Percentiles rank a stretch among this genome's conserved stretches.
These are phyloP conservation scores for Catocala nupta DNA, from an alignment of 2,888 invertebrate genomes.

Conservation along the genomic window DNA sequence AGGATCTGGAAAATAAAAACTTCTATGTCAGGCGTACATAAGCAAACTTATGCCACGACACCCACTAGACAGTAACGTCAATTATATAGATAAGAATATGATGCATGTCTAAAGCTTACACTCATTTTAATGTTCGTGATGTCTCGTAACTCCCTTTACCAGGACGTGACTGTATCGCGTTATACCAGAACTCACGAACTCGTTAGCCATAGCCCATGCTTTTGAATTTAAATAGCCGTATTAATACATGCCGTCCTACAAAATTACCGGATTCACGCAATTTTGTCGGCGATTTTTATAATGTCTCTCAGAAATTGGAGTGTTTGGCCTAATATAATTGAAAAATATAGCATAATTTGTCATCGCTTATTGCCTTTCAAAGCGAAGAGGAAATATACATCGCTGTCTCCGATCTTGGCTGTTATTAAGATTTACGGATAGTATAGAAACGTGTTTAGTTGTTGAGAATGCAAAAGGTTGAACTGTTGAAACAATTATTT, in stretches of 20 bases:
- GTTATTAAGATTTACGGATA: neutral
- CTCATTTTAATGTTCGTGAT: conserved; percentile 13
- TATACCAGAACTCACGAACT: conserved; percentile 29
- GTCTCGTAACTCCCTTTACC: conserved; percentile 3
- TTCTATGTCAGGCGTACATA: too few species aligned
- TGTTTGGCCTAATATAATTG: conserved; percentile 6
- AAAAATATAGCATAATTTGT: conserved; percentile 26
- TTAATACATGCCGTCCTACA: conserved; percentile 34
- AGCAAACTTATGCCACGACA: too few species aligned
- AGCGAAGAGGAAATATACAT: conserved; percentile 1
- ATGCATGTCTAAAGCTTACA: neutral
- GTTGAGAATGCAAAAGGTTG: neutral
- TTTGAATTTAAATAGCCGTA: conserved; percentile 41
- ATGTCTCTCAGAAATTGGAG: conserved; percentile 24
- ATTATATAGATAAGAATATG: too few species aligned
- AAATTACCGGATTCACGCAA: conserved; percentile 37
- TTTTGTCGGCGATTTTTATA: conserved; percentile 26
- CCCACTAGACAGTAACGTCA: too few species aligned
- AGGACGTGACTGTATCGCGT: conserved; percentile 16
- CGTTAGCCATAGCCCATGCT: conserved; percentile 29
- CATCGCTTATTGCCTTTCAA: conserved; percentile 9
- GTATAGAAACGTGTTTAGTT: neutral
- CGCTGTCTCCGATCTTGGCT: neutral
- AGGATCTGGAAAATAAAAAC: too few species aligned
- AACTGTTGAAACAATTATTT: neutral